Evolutionary conservation across 2,113 vertebrate species (phyloP), one percentile per base, ranked within the genome.

Genomic region (Austrofundulus limnaeus): DNA sequence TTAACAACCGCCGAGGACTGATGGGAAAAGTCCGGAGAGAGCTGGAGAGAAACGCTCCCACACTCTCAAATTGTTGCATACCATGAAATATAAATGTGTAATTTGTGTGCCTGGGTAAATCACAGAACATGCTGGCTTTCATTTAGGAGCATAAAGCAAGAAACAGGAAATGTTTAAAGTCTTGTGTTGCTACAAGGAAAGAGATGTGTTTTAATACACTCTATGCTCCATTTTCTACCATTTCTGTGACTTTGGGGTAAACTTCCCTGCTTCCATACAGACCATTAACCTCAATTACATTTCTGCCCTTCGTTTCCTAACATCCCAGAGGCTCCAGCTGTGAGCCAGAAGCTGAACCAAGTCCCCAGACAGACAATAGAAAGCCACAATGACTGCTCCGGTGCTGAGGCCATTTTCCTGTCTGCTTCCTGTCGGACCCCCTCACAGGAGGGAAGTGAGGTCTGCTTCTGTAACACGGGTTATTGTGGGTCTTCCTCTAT

Each of bases 341-440:
- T 25, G 31, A 60, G 25, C 63, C 68, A 43, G 73, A 72, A 70
- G 76, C 80, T 72, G 66, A 74, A 72, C 81, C 48, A 74, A 50
- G 70, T 88, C 87, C 88, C 87, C 73, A 80, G 87, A 88, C 78
- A 73, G 80, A 90, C 87, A 89, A 88, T 85, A 85, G 81, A 73
- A 72, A 51, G 54, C 38, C 24, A 14, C 51, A 47, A 25, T 23
- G 20, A 25, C 51, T 72, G 66, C 77, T 76, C 28, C 21, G 53
- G 66, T 23, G 6, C 61, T 4, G 43, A 54, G n/a, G 53, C 57
- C 11, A 24, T 23, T 61, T 81, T 81, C 81, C 82, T 78, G 85
- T 72, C 72, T 50, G 68, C 72, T 84, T 88, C 85, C 89, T 82
- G 74, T 58, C 70, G 23, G 45, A 55, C 38, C 20, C n/a, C 56